Evolutionary conservation across 1,140 invertebrate genomes (phyloP), one percentile per base, ranked within the genome.

Genomic region (Drosophila sechellia): DNA sequence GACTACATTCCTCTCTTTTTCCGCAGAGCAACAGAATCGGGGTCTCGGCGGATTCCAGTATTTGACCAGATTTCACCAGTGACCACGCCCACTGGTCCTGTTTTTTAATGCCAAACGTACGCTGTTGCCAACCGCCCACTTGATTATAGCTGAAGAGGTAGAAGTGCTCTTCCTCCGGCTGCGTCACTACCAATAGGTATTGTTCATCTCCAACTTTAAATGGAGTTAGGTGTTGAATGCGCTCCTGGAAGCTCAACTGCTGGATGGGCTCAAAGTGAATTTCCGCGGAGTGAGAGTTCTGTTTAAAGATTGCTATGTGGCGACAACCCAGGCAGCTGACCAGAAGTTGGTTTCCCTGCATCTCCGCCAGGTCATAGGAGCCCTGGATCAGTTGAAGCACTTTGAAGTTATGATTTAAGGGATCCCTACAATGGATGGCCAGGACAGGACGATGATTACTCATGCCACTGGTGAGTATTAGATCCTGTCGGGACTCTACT

Each of bases 111-210:
- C 87, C 90, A 22, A 71, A 83, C 20, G 65, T 79, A 22, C 27
- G 64, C 8, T 90, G 77, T n/a, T 63, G 61, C 90, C 90, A 92
- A 27, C 87, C 90, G 25, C 58, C 75, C 5, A 91, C 64, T 13
- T 77, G 72, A 15, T 54, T 57, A 11, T 79, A 78, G 54, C 46
- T 79, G 5, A 92, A 83, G 1, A 92, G 39, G 43, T 90, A 74
- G n/a, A 90, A 91, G 37, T 76, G 68, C 25, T 58, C 31, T 3
- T 75, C 63, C 2, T 68, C 79, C 0, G 69, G 48, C 35, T 71
- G 45, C 0, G 72, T 77, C 2, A 91, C 22, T 2, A 86, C 77
- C 25, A 92, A 43, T 13, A 92, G 25, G 42, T 86, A 77, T 2
- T 39, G 57, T 25, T 59, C 54, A 5, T 52, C 25, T 22, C 65